Percentiles rank a stretch among this genome's conserved stretches.
Conservation (phyloP, 2,113 vertebrate genomes). For the Scytalopus superciliaris region DNA sequence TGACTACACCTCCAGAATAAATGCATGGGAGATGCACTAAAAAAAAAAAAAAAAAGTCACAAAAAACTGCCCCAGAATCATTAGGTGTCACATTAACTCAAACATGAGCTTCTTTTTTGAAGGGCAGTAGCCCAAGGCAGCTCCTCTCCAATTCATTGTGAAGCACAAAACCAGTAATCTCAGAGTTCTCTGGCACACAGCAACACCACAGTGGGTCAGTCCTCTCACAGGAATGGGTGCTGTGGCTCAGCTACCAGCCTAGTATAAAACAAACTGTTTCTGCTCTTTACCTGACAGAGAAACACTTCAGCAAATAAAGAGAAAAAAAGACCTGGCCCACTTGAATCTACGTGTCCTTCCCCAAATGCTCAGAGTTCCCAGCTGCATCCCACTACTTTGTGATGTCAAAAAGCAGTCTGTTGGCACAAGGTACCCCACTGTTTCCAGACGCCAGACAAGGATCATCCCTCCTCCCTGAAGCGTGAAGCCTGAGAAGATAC, state of each 20-base stretch:
- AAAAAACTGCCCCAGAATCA: not conserved
- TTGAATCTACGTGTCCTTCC: not conserved
- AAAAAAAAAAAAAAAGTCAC: not conserved
- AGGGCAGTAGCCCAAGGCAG: not conserved
- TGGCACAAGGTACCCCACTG: not conserved
- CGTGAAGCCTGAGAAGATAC: not conserved
- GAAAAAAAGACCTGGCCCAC: not conserved
- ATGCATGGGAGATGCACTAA: not conserved
- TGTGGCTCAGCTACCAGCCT: not conserved
- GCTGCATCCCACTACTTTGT: not conserved
- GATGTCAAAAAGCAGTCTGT: not conserved
- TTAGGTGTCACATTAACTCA: not conserved
- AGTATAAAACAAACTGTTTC: not conserved
- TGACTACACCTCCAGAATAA: conserved; percentile 30
- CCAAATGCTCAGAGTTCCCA: not conserved
- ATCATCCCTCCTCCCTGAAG: not conserved
- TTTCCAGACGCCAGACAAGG: not conserved
- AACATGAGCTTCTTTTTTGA: not conserved
- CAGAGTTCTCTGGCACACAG: not conserved
- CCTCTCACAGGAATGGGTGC: not conserved
- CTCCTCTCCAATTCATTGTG: not conserved
- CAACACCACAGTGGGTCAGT: rapidly evolving
- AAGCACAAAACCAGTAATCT: not conserved
- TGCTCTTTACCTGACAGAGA: not conserved
- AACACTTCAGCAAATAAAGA: not conserved